These are phyloP conservation scores for Poeciliopsis prolifica DNA, from an alignment of 2,113 vertebrate species.

Conservation along the genomic window DNA sequence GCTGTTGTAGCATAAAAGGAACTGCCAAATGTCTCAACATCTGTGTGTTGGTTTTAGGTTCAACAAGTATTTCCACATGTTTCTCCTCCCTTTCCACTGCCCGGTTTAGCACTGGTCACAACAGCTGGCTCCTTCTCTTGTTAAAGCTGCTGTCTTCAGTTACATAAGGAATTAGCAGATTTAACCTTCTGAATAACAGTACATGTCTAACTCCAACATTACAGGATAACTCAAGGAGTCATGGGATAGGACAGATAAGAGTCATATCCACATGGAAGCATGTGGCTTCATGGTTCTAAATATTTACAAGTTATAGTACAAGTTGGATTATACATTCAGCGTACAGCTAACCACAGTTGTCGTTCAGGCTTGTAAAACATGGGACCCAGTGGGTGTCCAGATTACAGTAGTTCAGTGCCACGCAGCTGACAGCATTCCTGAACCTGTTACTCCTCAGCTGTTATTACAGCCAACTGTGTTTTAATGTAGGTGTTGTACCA, in stretches of 20 bases:
- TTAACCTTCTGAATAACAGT: slow-evolving; percentile 50
- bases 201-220: slow-evolving; percentile 43
- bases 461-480: slow-evolving; percentile 50
- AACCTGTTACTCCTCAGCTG: slow-evolving; percentile 6
- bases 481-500: not conserved
- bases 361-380: slow-evolving; percentile 66
- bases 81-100: slow-evolving; percentile 65
- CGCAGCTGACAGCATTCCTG: slow-evolving; percentile 31
- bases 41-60: slow-evolving; percentile 73
- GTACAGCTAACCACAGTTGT: slow-evolving; percentile 61
- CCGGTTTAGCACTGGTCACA: slow-evolving; percentile 71
- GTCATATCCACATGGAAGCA: slow-evolving; percentile 21
- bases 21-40: slow-evolving; percentile 80
- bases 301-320: slow-evolving; percentile 27
- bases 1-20: slow-evolving; percentile 67
- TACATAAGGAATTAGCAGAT: slow-evolving; percentile 65
- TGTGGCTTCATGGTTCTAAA: slow-evolving; percentile 32
- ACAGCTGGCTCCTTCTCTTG: slow-evolving; percentile 76
- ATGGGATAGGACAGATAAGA: slow-evolving; percentile 44
- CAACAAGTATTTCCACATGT: slow-evolving; percentile 82
- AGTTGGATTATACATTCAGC: slow-evolving; percentile 45
- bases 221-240: slow-evolving; percentile 38
- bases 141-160: slow-evolving; percentile 58
- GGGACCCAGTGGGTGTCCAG: slow-evolving; percentile 56
- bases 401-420: slow-evolving; percentile 58